Base-by-base conservation (phyloP, 2,797 vertebrate genomes). In the Nannoperca australis region DNA sequence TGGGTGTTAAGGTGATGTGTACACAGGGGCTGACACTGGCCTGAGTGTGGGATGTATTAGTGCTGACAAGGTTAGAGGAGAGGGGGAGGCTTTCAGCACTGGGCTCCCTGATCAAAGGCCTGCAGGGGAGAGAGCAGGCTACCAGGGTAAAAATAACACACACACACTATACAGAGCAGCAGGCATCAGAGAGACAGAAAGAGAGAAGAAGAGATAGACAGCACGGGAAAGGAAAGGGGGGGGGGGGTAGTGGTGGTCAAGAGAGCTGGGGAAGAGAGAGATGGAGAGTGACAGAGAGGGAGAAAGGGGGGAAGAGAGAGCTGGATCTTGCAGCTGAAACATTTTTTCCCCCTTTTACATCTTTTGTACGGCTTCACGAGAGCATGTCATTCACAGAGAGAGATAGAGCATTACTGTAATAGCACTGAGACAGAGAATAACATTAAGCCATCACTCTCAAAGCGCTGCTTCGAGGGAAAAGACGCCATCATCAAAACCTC, bases 1-100 rank as follows among this genome's bases (percentile, higher is more conserved):
- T 11, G 67, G 73, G 78, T 82, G 91, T 87, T 87, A 79, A 90
- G 90, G 88, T 88, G 86, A 87, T 92, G 85, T 89, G 88, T 91
- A 90, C 92, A 91, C 87, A 81, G 84, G 85, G 85, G 76, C 83
- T 87, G 89, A 91, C 92, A 89, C 82, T 84, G 90, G 91, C 84
- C 88, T 83, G 82, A 90, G 88, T 89, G 88, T 83, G 74, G 87
- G 89, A 93, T 91, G 90, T 89, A 93, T 93, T 89, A 88, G 86
- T 87, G 86, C 89, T 92, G 93, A 94, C 93, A 93, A 92, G 92
- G 92, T 92, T 91, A 91, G 88, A 80, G 75, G 78, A 84, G 84
- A 54, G 67, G 79, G 74, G 81, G 84, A 61, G 79, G 80, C 82
- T 84, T 84, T 88, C 87, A 86, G 79, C 67, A 32, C 77, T 22